Evolutionary conservation across 2,888 invertebrate species (phyloP), one percentile per base, ranked within the genome.

Genomic region (Polia nebulosa): DNA sequence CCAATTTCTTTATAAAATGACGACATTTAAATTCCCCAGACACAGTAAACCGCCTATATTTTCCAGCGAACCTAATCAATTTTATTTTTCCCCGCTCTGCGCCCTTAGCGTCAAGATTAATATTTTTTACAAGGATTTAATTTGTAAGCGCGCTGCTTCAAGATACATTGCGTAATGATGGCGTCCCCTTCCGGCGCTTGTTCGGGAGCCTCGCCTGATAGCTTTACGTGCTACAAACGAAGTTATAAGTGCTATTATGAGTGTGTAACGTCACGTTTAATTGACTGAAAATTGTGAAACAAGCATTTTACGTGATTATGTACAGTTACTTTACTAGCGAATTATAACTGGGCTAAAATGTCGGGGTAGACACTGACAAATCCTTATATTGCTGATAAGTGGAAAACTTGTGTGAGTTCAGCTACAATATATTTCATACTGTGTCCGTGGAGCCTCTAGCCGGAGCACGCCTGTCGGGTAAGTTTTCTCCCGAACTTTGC

Each of bases 101-200:
- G 53, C 66, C 41, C 34, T 65, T 57, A 20, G 52, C 60, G 62
- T 36, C 57, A 64, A 71, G 49, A 74, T 82, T 72, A 69, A 72
- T 77, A 77, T 72, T 72, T 57, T 65, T 52, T 77, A 62, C 61
- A 72, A 64, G 60, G 64, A 68, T 74, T 79, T 74, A 61, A 77
- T 80, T 69, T 41, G 25, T n/a, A 49, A 64, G 63, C 57, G 44
- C 53, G 63, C 49, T 17, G 49, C 45, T 49, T 59, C 22, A 61
- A 39, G 63, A 55, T 44, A 49, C 49, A 51, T 78, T 58, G 56
- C 53, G 71, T 63, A 56, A 80, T 61, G 45, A 65, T 41, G 59
- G 39, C 51, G 9, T 20, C 22, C 62, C 32, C 39, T 52, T 15
- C 20, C 57, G 25, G 49, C 47, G 45, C 60, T 47, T 49, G 44